Conservation (phyloP, 53 echinoderm and acorn worm species). For the Zoroaster sp. region DNA sequence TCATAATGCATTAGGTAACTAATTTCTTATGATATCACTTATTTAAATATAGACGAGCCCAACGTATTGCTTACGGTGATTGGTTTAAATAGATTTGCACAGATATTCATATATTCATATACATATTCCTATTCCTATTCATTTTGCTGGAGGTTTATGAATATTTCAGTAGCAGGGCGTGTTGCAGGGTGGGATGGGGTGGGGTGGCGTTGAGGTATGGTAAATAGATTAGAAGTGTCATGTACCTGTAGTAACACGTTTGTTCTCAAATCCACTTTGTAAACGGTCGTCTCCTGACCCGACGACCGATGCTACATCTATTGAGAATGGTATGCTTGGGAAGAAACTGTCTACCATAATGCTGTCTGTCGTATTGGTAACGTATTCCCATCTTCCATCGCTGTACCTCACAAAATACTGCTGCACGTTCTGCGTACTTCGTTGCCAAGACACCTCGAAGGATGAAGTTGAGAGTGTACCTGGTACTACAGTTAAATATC, state of each 20-base stretch:
- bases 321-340: neutral
- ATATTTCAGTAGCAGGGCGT: neutral
- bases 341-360: neutral
- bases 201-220: too few relatives aligned
- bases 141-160: neutral
- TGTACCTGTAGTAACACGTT: rapidly evolving
- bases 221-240: neutral
- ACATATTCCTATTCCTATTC: neutral
- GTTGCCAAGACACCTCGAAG: neutral
- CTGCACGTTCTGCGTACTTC: neutral
- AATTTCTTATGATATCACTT: neutral
- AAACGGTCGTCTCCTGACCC: neutral
- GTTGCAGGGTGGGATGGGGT: too few relatives aligned
- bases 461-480: neutral
- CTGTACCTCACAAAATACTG: neutral
- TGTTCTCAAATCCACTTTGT: neutral
- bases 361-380: neutral
- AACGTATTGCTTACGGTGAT: too few relatives aligned
- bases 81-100: too few relatives aligned
- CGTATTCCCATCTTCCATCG: neutral
- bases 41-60: neutral
- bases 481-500: neutral
- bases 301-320: too few relatives aligned
- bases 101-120: too few relatives aligned
- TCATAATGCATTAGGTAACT: neutral